These are phyloP conservation scores for Eremobia ochroleuca DNA, from an alignment of 2,888 invertebrate genomes.

Conservation along the genomic window DNA sequence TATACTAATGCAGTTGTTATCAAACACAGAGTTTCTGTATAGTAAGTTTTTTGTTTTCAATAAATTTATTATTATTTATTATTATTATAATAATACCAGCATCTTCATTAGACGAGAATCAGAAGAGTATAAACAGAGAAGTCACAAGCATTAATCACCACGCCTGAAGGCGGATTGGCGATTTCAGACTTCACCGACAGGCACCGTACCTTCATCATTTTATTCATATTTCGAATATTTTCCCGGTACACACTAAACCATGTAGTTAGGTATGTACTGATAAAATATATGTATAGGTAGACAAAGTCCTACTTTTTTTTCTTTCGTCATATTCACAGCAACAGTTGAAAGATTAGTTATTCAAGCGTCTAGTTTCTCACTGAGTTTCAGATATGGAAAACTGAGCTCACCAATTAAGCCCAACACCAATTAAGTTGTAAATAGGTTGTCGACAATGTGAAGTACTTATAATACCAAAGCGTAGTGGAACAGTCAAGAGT, in stretches of 20 bases:
- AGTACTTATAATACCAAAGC: constrained; percentile 37
- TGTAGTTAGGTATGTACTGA: not conserved
- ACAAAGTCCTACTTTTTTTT: not conserved
- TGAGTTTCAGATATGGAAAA: constrained; percentile 6
- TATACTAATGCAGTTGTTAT: too few relatives aligned
- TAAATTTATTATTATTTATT: too few relatives aligned
- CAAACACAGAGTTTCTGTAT: too few relatives aligned
- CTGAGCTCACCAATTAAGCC: constrained; percentile 8
- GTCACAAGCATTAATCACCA: too few relatives aligned
- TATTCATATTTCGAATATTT: not conserved
- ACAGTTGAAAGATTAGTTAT: not conserved
- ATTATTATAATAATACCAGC: too few relatives aligned
- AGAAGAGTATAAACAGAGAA: too few relatives aligned
- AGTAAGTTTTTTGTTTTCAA: too few relatives aligned
- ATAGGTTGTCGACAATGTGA: constrained; percentile 34
- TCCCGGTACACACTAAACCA: not conserved
- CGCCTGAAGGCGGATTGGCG: too few relatives aligned
- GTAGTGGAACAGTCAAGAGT: constrained; percentile 37
- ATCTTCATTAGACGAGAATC: too few relatives aligned
- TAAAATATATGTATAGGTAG: not conserved
- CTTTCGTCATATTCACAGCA: not conserved
- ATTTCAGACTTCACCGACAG: too few relatives aligned
- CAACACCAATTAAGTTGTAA: constrained; percentile 20
- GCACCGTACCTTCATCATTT: not conserved
- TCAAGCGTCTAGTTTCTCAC: not conserved